A percentile compares a stretch with the other conserved stretches of the same genome.
These are phyloP conservation scores for Rhabditophanes sp. DNA, from an alignment of 2,888 invertebrate species.

Conservation along the genomic window DNA sequence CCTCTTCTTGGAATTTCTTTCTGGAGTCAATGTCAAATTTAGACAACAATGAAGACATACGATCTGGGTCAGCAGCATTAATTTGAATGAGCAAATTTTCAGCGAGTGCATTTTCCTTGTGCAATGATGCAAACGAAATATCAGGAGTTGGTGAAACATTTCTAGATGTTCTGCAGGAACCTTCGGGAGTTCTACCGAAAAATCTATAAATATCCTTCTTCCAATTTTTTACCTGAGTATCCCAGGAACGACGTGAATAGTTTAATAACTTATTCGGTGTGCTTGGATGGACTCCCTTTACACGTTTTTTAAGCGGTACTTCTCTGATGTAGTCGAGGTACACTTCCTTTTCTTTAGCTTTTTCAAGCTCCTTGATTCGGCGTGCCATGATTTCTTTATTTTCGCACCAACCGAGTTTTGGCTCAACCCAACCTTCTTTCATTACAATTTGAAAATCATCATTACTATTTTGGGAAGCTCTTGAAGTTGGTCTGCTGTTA, in stretches of 20 bases:
- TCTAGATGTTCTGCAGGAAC: too few species aligned
- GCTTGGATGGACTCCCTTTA: constrained; percentile 55
- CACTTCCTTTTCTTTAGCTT: constrained; percentile 33
- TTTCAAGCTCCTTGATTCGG: constrained; percentile 28
- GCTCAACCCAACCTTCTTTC: constrained; percentile 23
- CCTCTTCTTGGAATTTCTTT: constrained; percentile 10
- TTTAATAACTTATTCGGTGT: constrained; percentile 75
- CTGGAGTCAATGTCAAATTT: constrained; percentile 32
- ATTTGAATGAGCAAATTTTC: too few species aligned
- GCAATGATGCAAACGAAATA: too few species aligned
- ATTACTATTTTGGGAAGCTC: too few species aligned
- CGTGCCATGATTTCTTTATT: constrained; percentile 22
- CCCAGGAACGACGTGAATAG: constrained; percentile 81
- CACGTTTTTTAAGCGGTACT: constrained; percentile 20
- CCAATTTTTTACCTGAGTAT: constrained; percentile 53
- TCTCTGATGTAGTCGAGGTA: constrained; percentile 24
- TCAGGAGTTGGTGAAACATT: too few species aligned
- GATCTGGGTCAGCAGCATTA: constrained; percentile 30
- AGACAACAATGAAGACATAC: constrained; percentile 36
- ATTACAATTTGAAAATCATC: too few species aligned
- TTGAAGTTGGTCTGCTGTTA: too few species aligned
- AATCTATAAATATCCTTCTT: constrained; percentile 2
- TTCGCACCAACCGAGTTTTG: constrained; percentile 35
- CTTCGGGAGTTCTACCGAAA: too few species aligned
- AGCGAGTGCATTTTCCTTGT: too few species aligned